Percentiles rank a stretch among this genome's conserved stretches.
These are phyloP conservation scores for Dolomedes plantarius DNA, from an alignment of 2,888 invertebrate genomes.

Conservation along the genomic window DNA sequence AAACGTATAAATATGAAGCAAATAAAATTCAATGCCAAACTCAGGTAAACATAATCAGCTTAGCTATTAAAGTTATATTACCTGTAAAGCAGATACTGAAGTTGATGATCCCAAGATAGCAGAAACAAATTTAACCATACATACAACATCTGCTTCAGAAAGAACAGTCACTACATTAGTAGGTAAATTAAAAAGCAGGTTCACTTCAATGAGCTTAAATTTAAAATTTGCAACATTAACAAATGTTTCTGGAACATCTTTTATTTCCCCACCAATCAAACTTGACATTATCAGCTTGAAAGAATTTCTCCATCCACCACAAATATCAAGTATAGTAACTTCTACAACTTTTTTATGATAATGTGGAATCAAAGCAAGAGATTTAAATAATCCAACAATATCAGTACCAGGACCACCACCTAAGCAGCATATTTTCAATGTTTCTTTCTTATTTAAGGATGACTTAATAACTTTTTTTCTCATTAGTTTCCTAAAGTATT, in stretches of 20 bases:
- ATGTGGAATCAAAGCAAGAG: slow-evolving; percentile 9
- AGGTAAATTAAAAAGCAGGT: slow-evolving; percentile 25
- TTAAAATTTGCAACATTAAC: slow-evolving; percentile 22
- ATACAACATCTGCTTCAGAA: slow-evolving; percentile 50
- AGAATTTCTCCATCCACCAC: slow-evolving; percentile 51
- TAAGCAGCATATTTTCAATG: slow-evolving; percentile 46
- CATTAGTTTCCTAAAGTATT: slow-evolving; percentile 27
- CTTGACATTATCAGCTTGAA: slow-evolving; percentile 30
- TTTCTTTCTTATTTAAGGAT: neutral
- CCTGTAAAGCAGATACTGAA: slow-evolving; percentile 29
- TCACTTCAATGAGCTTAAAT: slow-evolving; percentile 24
- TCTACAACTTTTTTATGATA: slow-evolving; percentile 33
- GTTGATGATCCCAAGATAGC: slow-evolving; percentile 19
- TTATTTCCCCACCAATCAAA: slow-evolving; percentile 34
- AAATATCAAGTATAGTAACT: slow-evolving; percentile 47
- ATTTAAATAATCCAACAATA: slow-evolving; percentile 47
- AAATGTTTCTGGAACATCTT: slow-evolving; percentile 27
- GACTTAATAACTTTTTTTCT: neutral
- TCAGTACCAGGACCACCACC: slow-evolving; percentile 55
- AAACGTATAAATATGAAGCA: too few species aligned
- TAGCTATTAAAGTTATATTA: too few species aligned
- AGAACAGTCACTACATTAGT: slow-evolving; percentile 14
- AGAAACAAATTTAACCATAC: slow-evolving; percentile 59
- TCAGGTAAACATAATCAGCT: too few species aligned
- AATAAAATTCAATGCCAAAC: too few species aligned